phyloP scores from a whole-genome alignment of 2,888 invertebrate genomes.

The Apotomis turbidana region DNA sequence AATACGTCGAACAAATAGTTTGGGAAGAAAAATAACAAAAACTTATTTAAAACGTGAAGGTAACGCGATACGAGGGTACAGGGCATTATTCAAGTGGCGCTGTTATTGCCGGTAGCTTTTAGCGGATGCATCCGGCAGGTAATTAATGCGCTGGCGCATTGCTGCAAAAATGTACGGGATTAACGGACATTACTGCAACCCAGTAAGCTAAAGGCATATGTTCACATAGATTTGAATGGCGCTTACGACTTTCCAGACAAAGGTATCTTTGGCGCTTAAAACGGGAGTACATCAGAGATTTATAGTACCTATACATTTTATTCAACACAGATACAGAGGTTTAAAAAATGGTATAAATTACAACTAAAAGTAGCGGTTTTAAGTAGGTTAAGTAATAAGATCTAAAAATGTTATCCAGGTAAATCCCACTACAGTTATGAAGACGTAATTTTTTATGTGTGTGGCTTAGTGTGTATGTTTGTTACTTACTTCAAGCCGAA shows the following conservation, averaged over 20 bases:
- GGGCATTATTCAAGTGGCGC: slow-evolving; percentile 46
- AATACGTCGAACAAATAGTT: background rate
- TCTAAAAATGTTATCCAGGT: no score
- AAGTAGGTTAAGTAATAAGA: no score
- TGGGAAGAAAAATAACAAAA: slow-evolving; percentile 18
- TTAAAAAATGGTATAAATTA: no score
- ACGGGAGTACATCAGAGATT: background rate
- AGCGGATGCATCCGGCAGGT: slow-evolving; percentile 47
- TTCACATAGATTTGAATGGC: background rate
- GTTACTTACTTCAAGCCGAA: no score
- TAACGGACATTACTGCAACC: slow-evolving; percentile 43
- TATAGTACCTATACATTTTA: background rate
- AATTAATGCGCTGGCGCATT: slow-evolving; percentile 54
- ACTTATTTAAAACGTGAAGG: slow-evolving; percentile 1
- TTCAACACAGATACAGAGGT: background rate
- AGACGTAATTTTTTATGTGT: no score
- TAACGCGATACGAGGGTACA: slow-evolving; percentile 31
- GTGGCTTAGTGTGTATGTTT: no score
- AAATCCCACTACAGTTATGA: no score
- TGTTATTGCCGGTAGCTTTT: slow-evolving; percentile 54
- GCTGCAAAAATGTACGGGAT: slow-evolving; percentile 51
- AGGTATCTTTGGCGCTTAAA: background rate
- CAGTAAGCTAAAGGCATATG: background rate
- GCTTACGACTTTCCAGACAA: background rate
- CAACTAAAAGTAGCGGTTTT: no score